Percentiles rank a stretch among this genome's conserved stretches.
These are phyloP conservation scores for Chirona hameri DNA, from an alignment of 2,888 invertebrate genomes.

Conservation along the genomic window DNA sequence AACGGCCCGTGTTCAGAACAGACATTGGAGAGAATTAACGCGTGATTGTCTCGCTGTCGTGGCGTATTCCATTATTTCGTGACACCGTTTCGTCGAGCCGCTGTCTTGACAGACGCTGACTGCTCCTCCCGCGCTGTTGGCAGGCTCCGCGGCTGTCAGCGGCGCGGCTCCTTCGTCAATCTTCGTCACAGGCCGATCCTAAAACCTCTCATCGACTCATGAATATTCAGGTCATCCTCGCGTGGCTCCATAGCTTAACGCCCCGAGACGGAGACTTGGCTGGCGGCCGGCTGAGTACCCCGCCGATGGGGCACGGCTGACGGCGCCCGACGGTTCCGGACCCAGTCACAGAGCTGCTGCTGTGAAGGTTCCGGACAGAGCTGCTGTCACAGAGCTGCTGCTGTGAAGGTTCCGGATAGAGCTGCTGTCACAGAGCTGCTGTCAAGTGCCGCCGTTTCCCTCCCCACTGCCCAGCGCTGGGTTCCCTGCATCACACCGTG, in stretches of 20 bases:
- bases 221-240: background rate
- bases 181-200: conserved; percentile 23
- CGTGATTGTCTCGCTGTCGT: no score
- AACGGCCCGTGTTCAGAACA: no score
- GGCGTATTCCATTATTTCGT: no score
- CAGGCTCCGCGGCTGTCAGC: background rate
- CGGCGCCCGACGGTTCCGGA: background rate
- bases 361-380: background rate
- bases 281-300: no score
- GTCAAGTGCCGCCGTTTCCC: no score
- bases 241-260: background rate
- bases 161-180: background rate
- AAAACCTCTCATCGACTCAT: conserved; percentile 25
- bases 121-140: background rate
- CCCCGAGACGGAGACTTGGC: background rate
- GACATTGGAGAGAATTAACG: no score
- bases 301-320: background rate
- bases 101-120: no score
- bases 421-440: background rate
- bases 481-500: no score
- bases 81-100: no score
- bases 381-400: no score
- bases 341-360: background rate
- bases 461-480: no score
- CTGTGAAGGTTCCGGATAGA: background rate